phyloP scores from a whole-genome alignment of 2,888 invertebrate genomes.

The Epinotia nisella region DNA sequence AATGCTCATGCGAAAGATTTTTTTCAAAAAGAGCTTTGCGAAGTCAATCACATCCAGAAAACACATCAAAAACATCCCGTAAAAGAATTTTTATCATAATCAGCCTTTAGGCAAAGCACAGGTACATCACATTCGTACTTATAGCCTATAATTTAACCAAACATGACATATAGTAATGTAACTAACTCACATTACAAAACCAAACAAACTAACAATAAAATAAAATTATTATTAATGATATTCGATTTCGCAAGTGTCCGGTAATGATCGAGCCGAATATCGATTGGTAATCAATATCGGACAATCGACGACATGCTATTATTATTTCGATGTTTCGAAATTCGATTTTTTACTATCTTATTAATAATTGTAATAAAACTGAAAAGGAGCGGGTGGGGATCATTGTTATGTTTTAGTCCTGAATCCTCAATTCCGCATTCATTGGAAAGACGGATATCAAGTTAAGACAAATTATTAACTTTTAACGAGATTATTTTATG shows the following conservation, averaged over 20 bases:
- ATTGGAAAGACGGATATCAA: too few species aligned
- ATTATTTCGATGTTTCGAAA: slow-evolving; percentile 35
- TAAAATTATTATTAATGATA: slow-evolving; percentile 43
- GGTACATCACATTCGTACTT: not conserved
- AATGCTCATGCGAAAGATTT: not conserved
- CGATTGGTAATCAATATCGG: slow-evolving; percentile 40
- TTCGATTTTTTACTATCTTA: not conserved
- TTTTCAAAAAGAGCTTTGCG: not conserved
- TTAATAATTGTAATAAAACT: not conserved
- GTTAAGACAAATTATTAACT: too few species aligned
- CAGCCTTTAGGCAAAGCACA: not conserved
- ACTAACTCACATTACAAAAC: slow-evolving; percentile 33
- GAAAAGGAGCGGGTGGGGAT: not conserved
- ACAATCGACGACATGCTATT: slow-evolving; percentile 29
- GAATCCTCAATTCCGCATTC: too few species aligned
- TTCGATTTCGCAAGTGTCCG: slow-evolving; percentile 37
- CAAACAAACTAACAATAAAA: slow-evolving; percentile 41
- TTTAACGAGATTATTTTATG: too few species aligned
- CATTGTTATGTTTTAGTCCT: too few species aligned
- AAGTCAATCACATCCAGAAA: not conserved
- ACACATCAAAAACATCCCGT: not conserved
- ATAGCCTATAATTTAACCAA: slow-evolving; percentile 11
- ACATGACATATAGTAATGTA: not conserved
- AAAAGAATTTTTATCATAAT: not conserved
- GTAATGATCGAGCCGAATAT: slow-evolving; percentile 34